Evolutionary conservation across 2,888 invertebrate species (phyloP).

Genomic region (Acronicta leporina): DNA sequence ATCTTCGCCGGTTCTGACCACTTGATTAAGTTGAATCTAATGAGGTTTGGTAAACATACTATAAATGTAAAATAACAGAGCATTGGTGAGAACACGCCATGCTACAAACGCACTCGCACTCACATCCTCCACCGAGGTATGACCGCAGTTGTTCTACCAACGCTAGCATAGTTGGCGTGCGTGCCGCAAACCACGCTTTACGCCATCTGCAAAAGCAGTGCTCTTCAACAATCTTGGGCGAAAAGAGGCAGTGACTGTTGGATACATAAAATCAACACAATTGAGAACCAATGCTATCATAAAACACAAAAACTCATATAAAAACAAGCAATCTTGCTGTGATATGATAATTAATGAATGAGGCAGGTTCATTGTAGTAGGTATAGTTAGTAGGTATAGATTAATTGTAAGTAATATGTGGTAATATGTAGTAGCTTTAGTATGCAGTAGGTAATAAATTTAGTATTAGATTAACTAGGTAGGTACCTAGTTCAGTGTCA

Average conservation of each 20-base stretch:
- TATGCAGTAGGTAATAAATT: conserved; percentile 22
- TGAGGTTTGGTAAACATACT: conserved; percentile 19
- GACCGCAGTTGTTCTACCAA: conserved; percentile 88
- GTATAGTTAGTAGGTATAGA: not conserved
- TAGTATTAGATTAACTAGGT: conserved; percentile 29
- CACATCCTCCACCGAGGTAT: conserved; percentile 88
- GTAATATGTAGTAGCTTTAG: conserved; percentile 10
- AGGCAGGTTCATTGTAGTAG: not conserved
- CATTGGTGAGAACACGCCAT: conserved; percentile 62
- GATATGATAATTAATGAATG: no score
- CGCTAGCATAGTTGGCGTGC: conserved; percentile 87
- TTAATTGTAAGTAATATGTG: conserved; percentile 6
- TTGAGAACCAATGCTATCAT: conserved; percentile 29
- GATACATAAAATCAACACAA: conserved; percentile 28
- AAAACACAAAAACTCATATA: not conserved
- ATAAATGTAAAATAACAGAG: conserved; percentile 31
- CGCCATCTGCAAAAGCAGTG: conserved; percentile 86
- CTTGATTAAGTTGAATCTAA: conserved; percentile 11
- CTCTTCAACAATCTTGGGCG: conserved; percentile 65
- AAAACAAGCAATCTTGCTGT: no score
- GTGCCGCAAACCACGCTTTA: conserved; percentile 83
- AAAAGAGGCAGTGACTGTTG: conserved; percentile 29
- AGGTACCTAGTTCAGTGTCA: no score
- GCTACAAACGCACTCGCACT: conserved; percentile 78
- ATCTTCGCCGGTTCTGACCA: no score